Base-by-base conservation (phyloP, 1,140 invertebrate species). In the Bombus impatiens region DNA sequence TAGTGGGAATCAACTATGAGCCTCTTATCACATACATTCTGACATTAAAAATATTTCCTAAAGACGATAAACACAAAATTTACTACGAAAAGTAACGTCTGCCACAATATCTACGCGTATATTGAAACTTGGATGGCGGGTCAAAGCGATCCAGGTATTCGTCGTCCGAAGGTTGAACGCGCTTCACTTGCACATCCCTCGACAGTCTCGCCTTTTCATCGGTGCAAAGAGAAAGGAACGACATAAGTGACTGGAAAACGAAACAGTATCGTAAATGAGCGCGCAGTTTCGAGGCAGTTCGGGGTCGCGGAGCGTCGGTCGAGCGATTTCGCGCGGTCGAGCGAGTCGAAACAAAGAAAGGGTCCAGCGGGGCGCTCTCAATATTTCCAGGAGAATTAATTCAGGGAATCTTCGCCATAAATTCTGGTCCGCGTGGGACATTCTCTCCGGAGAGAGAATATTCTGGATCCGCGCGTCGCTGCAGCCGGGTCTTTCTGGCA, bases 401-500 rank as follows among this genome's bases (percentile, higher is more conserved):
- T 74, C 86, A 62, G 75, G 57, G 81, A 84, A 87, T 87, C 71
- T 87, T 84, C 76, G 81, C 67, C 82, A 84, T 84, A 87, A 84
- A 87, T 87, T 87, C 86, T 87, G 59, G 57, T 59, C 79, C 82
- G 65, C 72, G 86, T 79, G 82, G 79, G 82, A 76, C 82, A 90
- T 88, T 90, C 86, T 88, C 83, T 78, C 37, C 25, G 44, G 70
- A 81, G 84, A 77, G 74, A 76, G 82, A 78, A 74, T 77, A 90
- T 90, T 90, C 86, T 80, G 78, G 78, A 80, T 75, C 79, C 65
- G 76, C 82, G 78, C 57, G 78, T 86, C 87, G 74, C 40, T 85
- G 75, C 86, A 89, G 78, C 70, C 82, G 86, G 81, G 78, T 84
- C 88, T 86, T 93, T 90, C 92, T 92, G 93, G 92, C 94, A 94